Conservation (phyloP, 2,113 vertebrate species). For the Semnornis frantzii region DNA sequence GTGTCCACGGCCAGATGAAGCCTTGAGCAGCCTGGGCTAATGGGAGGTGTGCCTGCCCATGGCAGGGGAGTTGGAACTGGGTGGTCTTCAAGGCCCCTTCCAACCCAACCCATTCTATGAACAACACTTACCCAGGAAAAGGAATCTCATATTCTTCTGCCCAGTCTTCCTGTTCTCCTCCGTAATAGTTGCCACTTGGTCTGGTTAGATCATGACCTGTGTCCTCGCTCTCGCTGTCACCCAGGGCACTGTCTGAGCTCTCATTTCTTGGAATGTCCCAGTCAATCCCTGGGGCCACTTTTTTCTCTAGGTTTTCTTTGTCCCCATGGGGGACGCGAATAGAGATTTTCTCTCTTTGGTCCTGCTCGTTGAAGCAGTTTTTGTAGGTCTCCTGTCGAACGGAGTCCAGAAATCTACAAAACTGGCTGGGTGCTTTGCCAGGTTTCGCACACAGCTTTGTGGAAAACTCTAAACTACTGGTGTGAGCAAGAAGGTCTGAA, state of each 20-base stretch:
- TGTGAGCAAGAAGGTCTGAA: slow-evolving; percentile 64
- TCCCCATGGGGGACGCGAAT: slow-evolving; percentile 81
- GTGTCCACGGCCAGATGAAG: too few relatives aligned
- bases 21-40: too few relatives aligned
- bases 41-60: too few relatives aligned
- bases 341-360: slow-evolving; percentile 83
- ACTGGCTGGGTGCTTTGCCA: slow-evolving; percentile 64
- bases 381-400: slow-evolving; percentile 74
- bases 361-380: slow-evolving; percentile 85
- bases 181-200: slow-evolving; percentile 74
- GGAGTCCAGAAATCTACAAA: slow-evolving; percentile 78
- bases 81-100: too few relatives aligned
- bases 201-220: slow-evolving; percentile 78
- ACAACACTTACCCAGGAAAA: slow-evolving; percentile 88
- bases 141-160: slow-evolving; percentile 93
- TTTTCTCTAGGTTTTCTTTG: slow-evolving; percentile 82
- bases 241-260: slow-evolving; percentile 97
- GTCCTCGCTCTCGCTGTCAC: slow-evolving; percentile 97
- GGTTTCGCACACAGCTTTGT: slow-evolving; percentile 66
- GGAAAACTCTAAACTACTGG: slow-evolving; percentile 73
- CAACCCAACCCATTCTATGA: not conserved
- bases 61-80: too few relatives aligned
- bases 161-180: slow-evolving; percentile 90
- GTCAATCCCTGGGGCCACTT: slow-evolving; percentile 79
- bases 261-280: slow-evolving; percentile 99